Conservation (phyloP, 1,140 invertebrate genomes). For the Trachymyrmex septentrionalis region DNA sequence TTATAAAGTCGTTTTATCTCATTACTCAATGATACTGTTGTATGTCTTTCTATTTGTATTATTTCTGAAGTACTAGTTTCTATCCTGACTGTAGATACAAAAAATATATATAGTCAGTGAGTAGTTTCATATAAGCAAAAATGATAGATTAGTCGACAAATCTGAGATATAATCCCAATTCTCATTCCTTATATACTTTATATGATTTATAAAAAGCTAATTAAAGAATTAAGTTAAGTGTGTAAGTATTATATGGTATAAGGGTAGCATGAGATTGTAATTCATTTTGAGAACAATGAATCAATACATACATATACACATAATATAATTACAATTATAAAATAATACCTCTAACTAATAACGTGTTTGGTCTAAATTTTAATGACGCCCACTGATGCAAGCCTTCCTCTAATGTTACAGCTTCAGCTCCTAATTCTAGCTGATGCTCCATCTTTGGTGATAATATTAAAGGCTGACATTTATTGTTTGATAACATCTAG, state of each 20-base stretch:
- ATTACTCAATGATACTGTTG: slow-evolving; percentile 78
- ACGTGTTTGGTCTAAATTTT: slow-evolving; percentile 83
- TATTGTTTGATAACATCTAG: slow-evolving; percentile 69
- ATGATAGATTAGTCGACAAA: background rate
- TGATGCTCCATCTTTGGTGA: slow-evolving; percentile 86
- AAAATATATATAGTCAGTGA: slow-evolving; percentile 1
- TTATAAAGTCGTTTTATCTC: slow-evolving; percentile 83
- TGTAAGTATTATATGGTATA: background rate
- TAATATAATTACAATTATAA: slow-evolving; percentile 7
- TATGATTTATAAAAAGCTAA: background rate
- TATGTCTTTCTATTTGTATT: slow-evolving; percentile 83
- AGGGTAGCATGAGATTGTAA: background rate
- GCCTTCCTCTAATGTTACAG: slow-evolving; percentile 83
- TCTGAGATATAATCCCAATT: background rate
- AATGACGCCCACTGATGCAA: slow-evolving; percentile 84
- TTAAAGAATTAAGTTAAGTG: background rate
- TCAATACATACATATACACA: background rate
- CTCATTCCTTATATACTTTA: background rate
- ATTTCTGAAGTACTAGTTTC: slow-evolving; percentile 78
- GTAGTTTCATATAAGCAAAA: background rate
- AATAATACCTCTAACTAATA: slow-evolving; percentile 84
- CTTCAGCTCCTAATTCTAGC: slow-evolving; percentile 84
- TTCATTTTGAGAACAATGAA: background rate
- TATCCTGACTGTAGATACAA: slow-evolving; percentile 81
- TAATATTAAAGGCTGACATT: slow-evolving; percentile 77